Conservation (phyloP, 2,888 invertebrate genomes). For the Seira sanloemensis region DNA sequence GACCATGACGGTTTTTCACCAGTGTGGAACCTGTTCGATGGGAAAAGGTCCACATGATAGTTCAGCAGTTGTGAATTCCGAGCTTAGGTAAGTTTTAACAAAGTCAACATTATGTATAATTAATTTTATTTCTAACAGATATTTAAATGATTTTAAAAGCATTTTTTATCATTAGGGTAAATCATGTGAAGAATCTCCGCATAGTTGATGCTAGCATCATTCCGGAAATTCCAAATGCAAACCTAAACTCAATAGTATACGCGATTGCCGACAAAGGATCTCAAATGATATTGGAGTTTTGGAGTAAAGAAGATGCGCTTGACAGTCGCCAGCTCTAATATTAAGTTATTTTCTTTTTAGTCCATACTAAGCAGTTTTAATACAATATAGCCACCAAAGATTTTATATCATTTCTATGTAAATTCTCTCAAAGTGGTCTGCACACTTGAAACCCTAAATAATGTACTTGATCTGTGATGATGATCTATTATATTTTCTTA, state of each 20-base stretch:
- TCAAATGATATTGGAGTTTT: neutral
- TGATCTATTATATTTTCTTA: no score
- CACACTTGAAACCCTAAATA: no score
- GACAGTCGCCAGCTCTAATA: no score
- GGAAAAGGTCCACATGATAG: conserved; percentile 49
- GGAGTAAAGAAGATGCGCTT: neutral
- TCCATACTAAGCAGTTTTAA: no score
- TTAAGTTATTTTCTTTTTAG: no score
- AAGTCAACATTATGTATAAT: neutral
- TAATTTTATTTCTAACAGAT: neutral
- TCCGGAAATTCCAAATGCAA: conserved; percentile 35
- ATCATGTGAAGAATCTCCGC: conserved; percentile 31
- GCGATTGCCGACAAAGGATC: conserved; percentile 35
- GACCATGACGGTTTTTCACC: conserved; percentile 64
- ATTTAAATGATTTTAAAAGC: neutral
- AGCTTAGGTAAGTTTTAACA: conserved; percentile 46
- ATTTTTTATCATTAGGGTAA: no score
- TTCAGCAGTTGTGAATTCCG: conserved; percentile 62
- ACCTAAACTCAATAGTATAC: conserved; percentile 21
- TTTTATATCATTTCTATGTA: no score
- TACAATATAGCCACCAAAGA: no score
- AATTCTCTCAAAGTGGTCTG: no score
- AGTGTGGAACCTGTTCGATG: conserved; percentile 39
- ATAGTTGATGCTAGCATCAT: conserved; percentile 47
- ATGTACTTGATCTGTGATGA: neutral